Base-by-base conservation (phyloP, 2,113 vertebrate genomes). In the Trematocara variabile region DNA sequence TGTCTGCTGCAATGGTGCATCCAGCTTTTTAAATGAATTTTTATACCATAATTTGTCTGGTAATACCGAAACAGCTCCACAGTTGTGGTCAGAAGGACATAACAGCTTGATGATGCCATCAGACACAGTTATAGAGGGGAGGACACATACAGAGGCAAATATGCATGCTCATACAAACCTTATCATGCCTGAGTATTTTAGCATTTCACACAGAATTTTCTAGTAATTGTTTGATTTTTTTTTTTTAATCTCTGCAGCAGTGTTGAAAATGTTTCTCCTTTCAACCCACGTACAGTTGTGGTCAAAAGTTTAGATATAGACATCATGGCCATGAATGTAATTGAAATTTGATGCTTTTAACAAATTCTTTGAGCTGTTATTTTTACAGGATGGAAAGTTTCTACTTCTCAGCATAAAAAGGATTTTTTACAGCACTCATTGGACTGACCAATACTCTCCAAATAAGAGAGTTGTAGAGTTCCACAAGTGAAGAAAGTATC, bases 1-100 rank as follows among this genome's bases (percentile, higher is more conserved):
- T 53, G 25, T 78, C 30, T 30, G 60, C 33, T 34, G 73, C 44
- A 84, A 55, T 58, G 11, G 54, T 55, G 41, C 86, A 65, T 70
- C 52, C 33, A 70, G 37, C n/a, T 55, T 39, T 44, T 82, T 58
- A 88, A 92, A 83, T 82, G 48, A 90, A 87, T 25, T 33, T 44
- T 80, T 89, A 52, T 58, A 87, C 90, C 50, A 91, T 80, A 79
- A 89, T 81, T 25, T 53, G 53, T 5, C 25, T 70, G 16, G 22
- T 50, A 77, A 85, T 82, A 70, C 5, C 33, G 55, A 84, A 48
- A 52, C 44, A 78, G 53, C 25, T 58, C 11, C 5, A 39, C 12
- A 46, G 1, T 73, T 73, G 20, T 46, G 65, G 13, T 46, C 39
- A 46, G 65, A 73, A 90, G 78, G 86, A 81, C 83, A 84, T 65